Evolutionary conservation across 1,140 invertebrate genomes (phyloP).

Genomic region (Sarcophaga bullata): DNA sequence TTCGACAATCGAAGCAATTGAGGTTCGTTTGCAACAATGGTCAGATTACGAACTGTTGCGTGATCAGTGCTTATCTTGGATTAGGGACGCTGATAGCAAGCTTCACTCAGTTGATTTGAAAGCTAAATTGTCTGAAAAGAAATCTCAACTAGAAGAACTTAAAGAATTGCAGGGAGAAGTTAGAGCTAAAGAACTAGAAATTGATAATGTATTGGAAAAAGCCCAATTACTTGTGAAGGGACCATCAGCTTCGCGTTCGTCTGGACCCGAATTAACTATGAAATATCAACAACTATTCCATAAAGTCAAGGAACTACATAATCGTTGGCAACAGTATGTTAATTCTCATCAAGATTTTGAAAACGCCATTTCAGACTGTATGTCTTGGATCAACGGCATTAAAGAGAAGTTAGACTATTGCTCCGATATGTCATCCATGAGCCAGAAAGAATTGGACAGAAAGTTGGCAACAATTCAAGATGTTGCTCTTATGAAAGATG

Average conservation of each 20-base stretch:
- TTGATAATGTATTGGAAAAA: conserved; percentile 90
- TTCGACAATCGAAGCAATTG: conserved; percentile 79
- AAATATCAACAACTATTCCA: conserved; percentile 91
- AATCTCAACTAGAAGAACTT: conserved; percentile 82
- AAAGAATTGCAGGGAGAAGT: conserved; percentile 87
- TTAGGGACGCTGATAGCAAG: conserved; percentile 87
- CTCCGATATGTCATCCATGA: conserved; percentile 81
- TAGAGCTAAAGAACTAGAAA: conserved; percentile 89
- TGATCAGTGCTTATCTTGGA: conserved; percentile 87
- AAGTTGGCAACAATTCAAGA: conserved; percentile 88
- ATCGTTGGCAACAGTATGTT: conserved; percentile 92
- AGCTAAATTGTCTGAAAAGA: conserved; percentile 83
- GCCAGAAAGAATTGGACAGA: conserved; percentile 85
- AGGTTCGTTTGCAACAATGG: conserved; percentile 89
- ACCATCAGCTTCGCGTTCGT: conserved; percentile 68
- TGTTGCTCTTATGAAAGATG: conserved; percentile 87
- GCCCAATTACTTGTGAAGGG: conserved; percentile 85
- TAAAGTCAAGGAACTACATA: conserved; percentile 90
- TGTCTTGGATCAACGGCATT: conserved; percentile 85
- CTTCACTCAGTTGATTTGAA: conserved; percentile 91
- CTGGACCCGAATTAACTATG: conserved; percentile 86
- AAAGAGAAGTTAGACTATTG: conserved; percentile 86
- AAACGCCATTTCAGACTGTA: conserved; percentile 80
- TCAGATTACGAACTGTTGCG: conserved; percentile 89
- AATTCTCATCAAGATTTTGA: conserved; percentile 89